Base-by-base conservation (phyloP, 2,113 vertebrate genomes). In the Laticauda laticaudata region DNA sequence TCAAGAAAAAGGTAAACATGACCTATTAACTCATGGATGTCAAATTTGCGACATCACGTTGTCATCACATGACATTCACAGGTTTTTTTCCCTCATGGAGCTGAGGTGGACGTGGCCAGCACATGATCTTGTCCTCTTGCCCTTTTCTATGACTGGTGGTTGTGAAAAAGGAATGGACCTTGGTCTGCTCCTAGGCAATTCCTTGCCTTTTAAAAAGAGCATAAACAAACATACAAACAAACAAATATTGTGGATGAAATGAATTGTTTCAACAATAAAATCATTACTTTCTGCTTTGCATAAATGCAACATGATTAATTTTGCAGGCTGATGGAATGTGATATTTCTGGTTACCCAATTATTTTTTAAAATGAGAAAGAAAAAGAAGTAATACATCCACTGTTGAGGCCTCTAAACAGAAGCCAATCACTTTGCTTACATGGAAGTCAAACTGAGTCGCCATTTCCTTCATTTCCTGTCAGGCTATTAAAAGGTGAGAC, bases 331-430 rank as follows among this genome's bases (percentile, higher is more conserved):
- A 93, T 8, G 26, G 87, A 94, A n/a, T 91, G 54, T 56, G 81
- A 89, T 94, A 64, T 95, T 96, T 95, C 92, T 95, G 94, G 93
- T 96, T 93, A 94, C 91, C 87, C 95, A 91, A 95, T 94, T 86
- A 90, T 81, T 85, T 85, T 81, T 53, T 18, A 12, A 51, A 53
- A 51, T 53, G 51, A 23, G 26, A 10, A 48, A 51, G 18, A 69
- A 75, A 5, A 2, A 15, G 6, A 75, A 54, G 34, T 26, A 21
- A 96, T 96, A 64, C 55, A 21, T 95, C 94, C 94, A 85, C 53
- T 95, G 81, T 94, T 93, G 92, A 69, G 34, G n/a, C 81, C 92
- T 81, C 93, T 93, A 94, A 95, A 88, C 53, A 92, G 88, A 95
- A 90, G 87, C 91, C 93, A 95, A 95, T 90, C 91, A 53, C 69